Evolutionary conservation across 1,140 invertebrate species (phyloP).

Genomic region (Drosophila tani): DNA sequence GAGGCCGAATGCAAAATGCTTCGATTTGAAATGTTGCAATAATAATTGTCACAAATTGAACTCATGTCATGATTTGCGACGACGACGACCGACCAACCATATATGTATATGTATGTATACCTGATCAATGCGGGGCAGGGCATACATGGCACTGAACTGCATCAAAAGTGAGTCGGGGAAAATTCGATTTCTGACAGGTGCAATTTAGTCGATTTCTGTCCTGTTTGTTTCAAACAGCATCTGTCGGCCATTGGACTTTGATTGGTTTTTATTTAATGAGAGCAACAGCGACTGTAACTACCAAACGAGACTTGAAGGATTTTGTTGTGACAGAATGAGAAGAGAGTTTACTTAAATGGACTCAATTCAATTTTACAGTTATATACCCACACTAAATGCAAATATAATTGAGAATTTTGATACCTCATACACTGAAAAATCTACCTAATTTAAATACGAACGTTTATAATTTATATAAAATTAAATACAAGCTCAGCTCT

Average conservation of each 20-base stretch:
- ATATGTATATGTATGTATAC: conserved; percentile 2
- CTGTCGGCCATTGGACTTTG: conserved; percentile 18
- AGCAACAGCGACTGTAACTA: not conserved
- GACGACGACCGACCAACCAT: conserved; percentile 26
- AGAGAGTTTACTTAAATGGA: not conserved
- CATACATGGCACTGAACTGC: not conserved
- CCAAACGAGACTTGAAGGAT: conserved; percentile 2
- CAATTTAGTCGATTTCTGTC: conserved; percentile 51
- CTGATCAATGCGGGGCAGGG: conserved; percentile 22
- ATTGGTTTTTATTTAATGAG: conserved; percentile 43
- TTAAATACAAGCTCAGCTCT: too few species aligned
- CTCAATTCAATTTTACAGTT: too few species aligned
- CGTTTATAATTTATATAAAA: too few species aligned
- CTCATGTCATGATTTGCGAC: conserved; percentile 68
- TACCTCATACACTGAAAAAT: too few species aligned
- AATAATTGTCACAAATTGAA: conserved; percentile 71
- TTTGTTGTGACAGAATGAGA: not conserved
- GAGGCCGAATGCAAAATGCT: conserved; percentile 67
- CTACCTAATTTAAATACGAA: too few species aligned
- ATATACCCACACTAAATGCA: too few species aligned
- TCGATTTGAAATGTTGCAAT: conserved; percentile 66
- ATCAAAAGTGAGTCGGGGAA: conserved; percentile 20
- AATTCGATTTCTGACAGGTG: conserved; percentile 64
- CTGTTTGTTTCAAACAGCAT: conserved; percentile 26
- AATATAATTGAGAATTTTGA: too few species aligned